These are phyloP conservation scores for Eutrigla gurnardus DNA, from an alignment of 2,797 vertebrate species.

Conservation along the genomic window DNA sequence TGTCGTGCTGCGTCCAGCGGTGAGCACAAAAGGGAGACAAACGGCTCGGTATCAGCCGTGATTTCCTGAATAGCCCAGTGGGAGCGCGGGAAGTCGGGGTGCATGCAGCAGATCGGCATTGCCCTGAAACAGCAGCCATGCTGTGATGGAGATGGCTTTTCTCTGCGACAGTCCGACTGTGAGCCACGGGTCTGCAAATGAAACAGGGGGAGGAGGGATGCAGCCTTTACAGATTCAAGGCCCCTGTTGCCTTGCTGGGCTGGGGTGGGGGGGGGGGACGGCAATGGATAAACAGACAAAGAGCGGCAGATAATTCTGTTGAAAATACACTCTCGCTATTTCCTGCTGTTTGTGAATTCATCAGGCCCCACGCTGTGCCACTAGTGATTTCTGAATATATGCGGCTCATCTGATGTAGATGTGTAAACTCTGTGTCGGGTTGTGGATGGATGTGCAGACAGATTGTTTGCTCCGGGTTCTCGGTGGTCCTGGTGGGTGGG, in stretches of 20 bases:
- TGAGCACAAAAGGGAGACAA: conserved; percentile 79
- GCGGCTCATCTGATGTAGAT: conserved; percentile 75
- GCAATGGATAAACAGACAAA: conserved; percentile 76
- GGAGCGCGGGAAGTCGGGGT: conserved; percentile 74
- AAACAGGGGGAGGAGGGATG: conserved; percentile 71
- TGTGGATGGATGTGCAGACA: conserved; percentile 73
- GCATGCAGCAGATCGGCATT: conserved; percentile 70
- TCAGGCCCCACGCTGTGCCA: conserved; percentile 68
- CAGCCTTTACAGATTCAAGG: conserved; percentile 68
- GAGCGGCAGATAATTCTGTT: conserved; percentile 72
- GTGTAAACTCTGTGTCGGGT: conserved; percentile 67
- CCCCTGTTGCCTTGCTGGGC: conserved; percentile 69
- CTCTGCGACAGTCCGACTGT: conserved; percentile 79
- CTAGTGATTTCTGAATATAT: conserved; percentile 77
- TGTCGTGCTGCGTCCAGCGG: conserved; percentile 41
- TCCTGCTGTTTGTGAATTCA: conserved; percentile 77
- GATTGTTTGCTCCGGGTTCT: conserved; percentile 73
- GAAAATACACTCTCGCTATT: conserved; percentile 60
- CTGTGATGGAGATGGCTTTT: conserved; percentile 87
- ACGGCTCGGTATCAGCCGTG: conserved; percentile 77
- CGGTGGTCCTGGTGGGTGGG: conserved; percentile 64
- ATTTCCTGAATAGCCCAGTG: conserved; percentile 84
- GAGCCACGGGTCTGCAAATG: conserved; percentile 79
- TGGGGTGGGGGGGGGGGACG: neutral
- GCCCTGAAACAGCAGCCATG: conserved; percentile 79